Base-by-base conservation (phyloP, 2,113 vertebrate genomes). In the Colistium nudipinnis region DNA sequence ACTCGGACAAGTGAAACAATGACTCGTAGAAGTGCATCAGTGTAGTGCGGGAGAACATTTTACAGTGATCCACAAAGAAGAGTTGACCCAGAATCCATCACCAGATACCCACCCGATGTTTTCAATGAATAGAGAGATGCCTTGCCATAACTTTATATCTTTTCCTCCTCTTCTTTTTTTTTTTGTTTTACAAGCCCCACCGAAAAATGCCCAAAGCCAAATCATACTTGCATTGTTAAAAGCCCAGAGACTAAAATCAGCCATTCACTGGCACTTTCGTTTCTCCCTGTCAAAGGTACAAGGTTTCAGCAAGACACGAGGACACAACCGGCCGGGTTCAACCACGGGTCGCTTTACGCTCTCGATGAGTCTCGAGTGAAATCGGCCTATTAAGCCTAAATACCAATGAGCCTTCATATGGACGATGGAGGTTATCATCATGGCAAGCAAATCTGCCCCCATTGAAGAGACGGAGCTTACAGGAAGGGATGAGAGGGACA, bases 321-420 rank as follows among this genome's bases (percentile, higher is more conserved):
- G 68, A 79, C 65, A 78, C 55, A 61, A 67, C 39, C 75, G 82
- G 47, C 44, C 45, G 47, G 74, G 84, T 88, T 84, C 80, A 81
- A 81, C 52, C 53, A 67, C 36, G 70, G 87, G 78, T 78, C 81
- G 71, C 67, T 39, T 48, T 48, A 75, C 64, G 55, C 71, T 52
- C 43, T 76, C 31, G 41, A 20, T 31, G 52, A 71, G 60, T 63
- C 72, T 76, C 49, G 38, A 61, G 75, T 78, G 70, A 82, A n/a
- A 83, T 84, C 78, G 59, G 31, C 57, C 80, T 69, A 78, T 82
- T 75, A 76, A 75, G 48, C 80, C 85, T 80, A 78, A 83, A 84
- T 64, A 74, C 78, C 72, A 48, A 68, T 43, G 62, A 67, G 67
- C 73, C 56, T 5, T 76, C 75, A 56, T 74, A 64, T 78, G 73